A percentile compares a stretch with the other conserved stretches of the same genome.
Conservation (phyloP, 2,888 invertebrate species). For the Eilema griseolum region DNA sequence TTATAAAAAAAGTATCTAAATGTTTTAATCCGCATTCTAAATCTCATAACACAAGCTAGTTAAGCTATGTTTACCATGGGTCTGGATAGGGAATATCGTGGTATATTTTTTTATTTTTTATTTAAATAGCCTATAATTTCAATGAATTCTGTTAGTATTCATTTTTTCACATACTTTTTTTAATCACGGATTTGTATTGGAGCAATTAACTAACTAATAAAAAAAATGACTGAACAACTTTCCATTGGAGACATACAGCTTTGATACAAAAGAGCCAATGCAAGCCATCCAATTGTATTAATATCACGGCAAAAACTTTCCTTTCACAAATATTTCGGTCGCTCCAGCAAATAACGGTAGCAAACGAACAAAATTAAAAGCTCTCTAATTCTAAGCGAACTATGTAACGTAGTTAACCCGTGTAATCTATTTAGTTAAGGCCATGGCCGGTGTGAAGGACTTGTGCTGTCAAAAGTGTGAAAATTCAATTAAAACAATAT, state of each 20-base stretch:
- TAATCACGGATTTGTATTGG: not conserved
- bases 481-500: slow-evolving; percentile 39
- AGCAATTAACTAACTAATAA: not conserved
- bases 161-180: no score
- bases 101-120: no score
- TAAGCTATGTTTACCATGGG: no score
- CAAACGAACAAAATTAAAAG: slow-evolving; percentile 11
- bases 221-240: not conserved
- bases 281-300: not conserved
- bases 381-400: slow-evolving; percentile 27
- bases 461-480: slow-evolving; percentile 23
- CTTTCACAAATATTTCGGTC: slow-evolving; percentile 5
- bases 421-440: slow-evolving; percentile 34
- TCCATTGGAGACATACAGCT: not conserved
- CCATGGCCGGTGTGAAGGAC: slow-evolving; percentile 31
- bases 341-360: slow-evolving; percentile 2
- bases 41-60: no score
- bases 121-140: no score
- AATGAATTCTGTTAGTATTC: no score
- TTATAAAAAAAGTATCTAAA: no score
- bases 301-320: slow-evolving; percentile 4
- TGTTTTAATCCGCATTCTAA: no score
- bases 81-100: no score
- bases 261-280: not conserved
- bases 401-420: slow-evolving; percentile 29